phyloP scores from a whole-genome alignment of 2,797 vertebrate species.

The Peromyscus nudipes region DNA sequence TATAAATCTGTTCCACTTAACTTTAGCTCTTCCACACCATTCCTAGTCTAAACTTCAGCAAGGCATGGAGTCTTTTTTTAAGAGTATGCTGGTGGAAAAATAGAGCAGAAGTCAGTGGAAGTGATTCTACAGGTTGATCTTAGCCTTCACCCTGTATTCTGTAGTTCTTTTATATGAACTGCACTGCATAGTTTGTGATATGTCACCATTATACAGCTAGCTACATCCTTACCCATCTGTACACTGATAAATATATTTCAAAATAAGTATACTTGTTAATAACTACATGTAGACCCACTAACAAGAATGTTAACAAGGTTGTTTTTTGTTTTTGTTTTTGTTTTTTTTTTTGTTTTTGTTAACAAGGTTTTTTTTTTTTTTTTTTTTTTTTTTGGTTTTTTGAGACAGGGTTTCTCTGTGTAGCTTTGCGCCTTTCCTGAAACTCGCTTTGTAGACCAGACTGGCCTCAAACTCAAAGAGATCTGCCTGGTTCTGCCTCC shows the following conservation, averaged over 20 bases:
- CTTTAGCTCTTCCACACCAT: conserved; percentile 9
- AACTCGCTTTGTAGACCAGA: too few relatives aligned
- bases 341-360: too few relatives aligned
- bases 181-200: neutral
- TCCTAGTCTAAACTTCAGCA: conserved; percentile 23
- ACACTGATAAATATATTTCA: neutral
- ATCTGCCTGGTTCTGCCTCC: too few relatives aligned
- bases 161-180: neutral
- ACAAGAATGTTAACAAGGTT: neutral
- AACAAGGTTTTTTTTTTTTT: too few relatives aligned
- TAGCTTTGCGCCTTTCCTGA: too few relatives aligned
- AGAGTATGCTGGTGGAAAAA: conserved; percentile 22
- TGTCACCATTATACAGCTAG: neutral
- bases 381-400: too few relatives aligned
- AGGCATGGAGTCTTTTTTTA: conserved; percentile 7
- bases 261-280: neutral
- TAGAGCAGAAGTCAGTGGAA: neutral
- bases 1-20: conserved; percentile 61
- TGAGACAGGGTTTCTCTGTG: too few relatives aligned
- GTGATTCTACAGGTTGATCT: neutral
- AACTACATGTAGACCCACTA: neutral
- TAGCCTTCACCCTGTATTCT: neutral
- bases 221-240: neutral
- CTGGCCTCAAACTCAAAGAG: too few relatives aligned
- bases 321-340: too few relatives aligned